Conservation (phyloP, 2,797 vertebrate species). For the Clarias pachynema region DNA sequence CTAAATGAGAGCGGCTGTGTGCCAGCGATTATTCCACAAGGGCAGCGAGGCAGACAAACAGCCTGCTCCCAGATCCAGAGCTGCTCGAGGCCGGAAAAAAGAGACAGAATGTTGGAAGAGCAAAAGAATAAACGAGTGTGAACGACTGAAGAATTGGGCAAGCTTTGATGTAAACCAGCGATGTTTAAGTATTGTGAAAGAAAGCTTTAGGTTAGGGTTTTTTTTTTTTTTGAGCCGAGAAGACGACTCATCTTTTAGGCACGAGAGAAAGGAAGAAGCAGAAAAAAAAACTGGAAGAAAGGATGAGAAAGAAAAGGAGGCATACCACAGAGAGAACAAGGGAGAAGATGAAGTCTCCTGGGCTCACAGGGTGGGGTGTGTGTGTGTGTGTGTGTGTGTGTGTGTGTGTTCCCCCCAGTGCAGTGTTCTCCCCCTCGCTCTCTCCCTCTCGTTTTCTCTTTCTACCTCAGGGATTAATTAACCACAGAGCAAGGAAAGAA, state of each 20-base stretch:
- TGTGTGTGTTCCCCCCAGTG: conserved; percentile 41
- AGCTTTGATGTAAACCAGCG: background rate
- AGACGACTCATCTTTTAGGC: background rate
- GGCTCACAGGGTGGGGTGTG: conserved; percentile 49
- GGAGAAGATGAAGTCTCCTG: conserved; percentile 54
- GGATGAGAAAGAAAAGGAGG: conserved; percentile 8
- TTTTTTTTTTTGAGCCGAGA: background rate
- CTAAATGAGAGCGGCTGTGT: conserved; percentile 63
- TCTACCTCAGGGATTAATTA: conserved; percentile 67
- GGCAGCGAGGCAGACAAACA: conserved; percentile 73
- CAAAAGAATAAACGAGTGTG: background rate
- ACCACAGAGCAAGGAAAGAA: conserved; percentile 52
- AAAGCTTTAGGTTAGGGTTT: too few relatives aligned
- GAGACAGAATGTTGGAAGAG: background rate
- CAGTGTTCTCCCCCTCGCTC: conserved; percentile 47
- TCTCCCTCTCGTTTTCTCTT: conserved; percentile 38
- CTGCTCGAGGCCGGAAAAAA: conserved; percentile 44
- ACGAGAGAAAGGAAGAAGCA: background rate
- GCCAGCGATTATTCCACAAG: conserved; percentile 75
- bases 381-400: background rate
- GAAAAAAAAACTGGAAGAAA: background rate
- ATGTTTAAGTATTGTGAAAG: background rate
- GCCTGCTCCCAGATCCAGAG: conserved; percentile 58
- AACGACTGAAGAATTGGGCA: background rate
- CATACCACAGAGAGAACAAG: conserved; percentile 14